Evolutionary conservation across 2,797 vertebrate genomes (phyloP), one percentile per base, ranked within the genome.

Genomic region (Atherinosoma microstoma): DNA sequence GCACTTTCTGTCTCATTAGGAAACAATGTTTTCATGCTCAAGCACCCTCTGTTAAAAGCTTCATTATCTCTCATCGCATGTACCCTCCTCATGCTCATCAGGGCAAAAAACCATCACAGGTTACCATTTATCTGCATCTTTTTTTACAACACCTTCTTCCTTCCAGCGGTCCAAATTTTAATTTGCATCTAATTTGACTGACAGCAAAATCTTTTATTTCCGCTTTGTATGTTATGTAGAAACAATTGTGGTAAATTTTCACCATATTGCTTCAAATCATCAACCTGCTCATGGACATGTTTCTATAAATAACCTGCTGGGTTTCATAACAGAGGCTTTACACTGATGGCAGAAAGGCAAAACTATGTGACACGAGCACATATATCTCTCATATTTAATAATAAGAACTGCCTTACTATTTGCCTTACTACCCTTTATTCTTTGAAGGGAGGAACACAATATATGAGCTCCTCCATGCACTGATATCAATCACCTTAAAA

Each of bases 281-380:
- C 72, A 67, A 82, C 84, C 84, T 88, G 82, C 79, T 79, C 81
- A 77, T 86, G 62, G 60, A 85, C 75, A 51, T 68, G 67, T 79
- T 89, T 82, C 91, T 94, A 92, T 86, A 91, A 92, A 92, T 93
- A 91, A 87, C 78, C 53, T 2, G 3, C 73, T 47, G 58, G 34
- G 75, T 87, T 92, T 86, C 84, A 89, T 86, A 85, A 86, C 70
- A 2, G n/a, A 66, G 72, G 58, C 64, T 80, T 78, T 72, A 64
- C 67, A 75, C 56, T 77, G 79, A 84, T 60, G 82, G 74, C 79
- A 62, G 72, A 61, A 79, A 67, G 76, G 70, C 58, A 78, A 73
- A 78, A 76, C 64, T 78, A 75, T 57, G 64, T 54, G 68, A 80
- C 72, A 69, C 10, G 2, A 54, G 60, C 29, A 47, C 67, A 78